Percentiles rank a stretch among this genome's conserved stretches.
phyloP scores from a whole-genome alignment of 2,113 vertebrate genomes.

The Sceloporus undulatus region DNA sequence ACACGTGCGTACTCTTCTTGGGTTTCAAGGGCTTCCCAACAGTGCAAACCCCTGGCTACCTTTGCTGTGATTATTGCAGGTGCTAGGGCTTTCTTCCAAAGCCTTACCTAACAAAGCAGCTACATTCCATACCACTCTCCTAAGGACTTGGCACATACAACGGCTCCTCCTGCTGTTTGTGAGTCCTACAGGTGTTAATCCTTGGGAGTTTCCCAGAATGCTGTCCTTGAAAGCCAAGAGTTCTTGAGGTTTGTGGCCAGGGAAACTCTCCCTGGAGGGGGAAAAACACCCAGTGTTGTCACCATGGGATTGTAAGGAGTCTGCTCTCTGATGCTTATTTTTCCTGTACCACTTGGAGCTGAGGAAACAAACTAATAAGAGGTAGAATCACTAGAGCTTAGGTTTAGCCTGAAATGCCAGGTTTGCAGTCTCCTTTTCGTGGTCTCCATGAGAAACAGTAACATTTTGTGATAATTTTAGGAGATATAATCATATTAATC shows the following conservation, averaged over 20 bases:
- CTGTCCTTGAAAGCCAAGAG: not conserved
- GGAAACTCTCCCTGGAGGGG: not conserved
- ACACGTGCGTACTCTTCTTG: constrained; percentile 25
- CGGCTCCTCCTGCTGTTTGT: not conserved
- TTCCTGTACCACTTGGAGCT: not conserved
- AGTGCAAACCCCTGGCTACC: not conserved
- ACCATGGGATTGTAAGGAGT: not conserved
- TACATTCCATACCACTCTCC: not conserved
- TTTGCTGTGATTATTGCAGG: constrained; percentile 3
- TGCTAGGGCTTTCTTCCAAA: constrained; percentile 33
- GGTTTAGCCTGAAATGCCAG: not conserved
- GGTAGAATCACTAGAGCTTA: not conserved
- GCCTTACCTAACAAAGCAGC: constrained; percentile 17
- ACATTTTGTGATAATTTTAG: not conserved
- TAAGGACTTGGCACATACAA: not conserved
- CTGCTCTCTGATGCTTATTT: too few species aligned
- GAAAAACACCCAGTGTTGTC: not conserved
- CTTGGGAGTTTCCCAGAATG: not conserved
- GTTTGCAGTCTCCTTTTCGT: not conserved
- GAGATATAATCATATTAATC: not conserved
- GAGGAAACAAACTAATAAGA: not conserved
- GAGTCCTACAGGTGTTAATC: constrained; percentile 5
- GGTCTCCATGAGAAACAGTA: not conserved
- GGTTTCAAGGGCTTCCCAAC: constrained; percentile 48
- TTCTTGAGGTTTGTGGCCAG: not conserved